phyloP scores from a whole-genome alignment of 23 tunicate species.

The Phallusia fumigata region DNA sequence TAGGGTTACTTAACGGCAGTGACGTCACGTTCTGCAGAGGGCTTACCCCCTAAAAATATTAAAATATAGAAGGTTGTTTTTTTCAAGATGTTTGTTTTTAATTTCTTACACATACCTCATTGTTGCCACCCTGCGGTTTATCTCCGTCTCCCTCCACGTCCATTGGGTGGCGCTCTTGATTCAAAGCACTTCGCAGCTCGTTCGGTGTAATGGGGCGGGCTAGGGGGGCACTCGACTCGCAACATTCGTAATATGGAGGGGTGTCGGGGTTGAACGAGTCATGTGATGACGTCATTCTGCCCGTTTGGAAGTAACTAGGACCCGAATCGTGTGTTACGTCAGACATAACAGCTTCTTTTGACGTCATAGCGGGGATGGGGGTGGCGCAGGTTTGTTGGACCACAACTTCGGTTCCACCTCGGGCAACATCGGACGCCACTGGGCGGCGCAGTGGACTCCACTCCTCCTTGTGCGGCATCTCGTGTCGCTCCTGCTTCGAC shows the following conservation, averaged over 20 bases:
- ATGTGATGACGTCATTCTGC: constrained; percentile 5
- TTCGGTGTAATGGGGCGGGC: constrained; percentile 15
- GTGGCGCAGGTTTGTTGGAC: neutral
- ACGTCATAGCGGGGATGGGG: constrained; percentile 6
- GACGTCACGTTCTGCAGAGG: neutral
- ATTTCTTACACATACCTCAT: neutral
- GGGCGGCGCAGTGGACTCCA: constrained; percentile 35
- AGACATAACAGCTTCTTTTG: neutral
- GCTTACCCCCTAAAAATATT: neutral
- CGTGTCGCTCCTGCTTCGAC: constrained; percentile 5
- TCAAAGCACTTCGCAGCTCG: constrained; percentile 10
- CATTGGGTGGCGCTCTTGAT: neutral
- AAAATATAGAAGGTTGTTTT: neutral
- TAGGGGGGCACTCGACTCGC: constrained; percentile 26
- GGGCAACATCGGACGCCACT: neutral
- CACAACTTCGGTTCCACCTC: neutral
- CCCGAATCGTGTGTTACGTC: constrained; percentile 9
- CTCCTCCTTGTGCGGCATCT: constrained; percentile 38
- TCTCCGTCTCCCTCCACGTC: neutral
- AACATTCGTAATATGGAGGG: constrained; percentile 87
- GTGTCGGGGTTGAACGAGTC: constrained; percentile 34
- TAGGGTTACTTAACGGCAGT: neutral
- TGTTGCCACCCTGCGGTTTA: neutral
- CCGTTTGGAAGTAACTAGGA: constrained; percentile 34
- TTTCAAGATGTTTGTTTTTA: neutral